A percentile compares a stretch with the other conserved stretches of the same genome.
These are phyloP conservation scores for Vanacampus margaritifer DNA, from an alignment of 2,113 vertebrate species.

Conservation along the genomic window DNA sequence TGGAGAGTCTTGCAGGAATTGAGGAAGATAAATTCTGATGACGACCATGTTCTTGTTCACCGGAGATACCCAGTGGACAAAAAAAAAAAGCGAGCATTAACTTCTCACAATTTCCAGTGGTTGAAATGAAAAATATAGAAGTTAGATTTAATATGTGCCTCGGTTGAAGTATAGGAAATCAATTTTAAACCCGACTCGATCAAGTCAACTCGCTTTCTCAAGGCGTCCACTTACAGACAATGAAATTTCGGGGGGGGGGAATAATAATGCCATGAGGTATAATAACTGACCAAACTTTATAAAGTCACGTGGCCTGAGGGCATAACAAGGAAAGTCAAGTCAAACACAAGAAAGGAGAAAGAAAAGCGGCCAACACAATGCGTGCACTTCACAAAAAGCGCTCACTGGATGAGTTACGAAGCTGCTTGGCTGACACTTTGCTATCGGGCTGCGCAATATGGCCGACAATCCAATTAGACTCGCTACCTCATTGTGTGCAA, in stretches of 20 bases:
- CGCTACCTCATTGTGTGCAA: conserved; percentile 15
- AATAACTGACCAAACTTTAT: conserved; percentile 17
- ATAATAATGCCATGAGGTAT: conserved; percentile 5
- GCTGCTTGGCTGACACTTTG: conserved; percentile 26
- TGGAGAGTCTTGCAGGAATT: neutral
- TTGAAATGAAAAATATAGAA: neutral
- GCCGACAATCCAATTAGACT: conserved; percentile 32
- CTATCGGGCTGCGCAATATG: conserved; percentile 22
- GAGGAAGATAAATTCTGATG: neutral
- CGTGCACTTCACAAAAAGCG: conserved; percentile 23
- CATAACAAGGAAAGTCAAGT: conserved; percentile 15
- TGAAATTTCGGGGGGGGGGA: conserved; percentile 1
- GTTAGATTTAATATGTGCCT: neutral
- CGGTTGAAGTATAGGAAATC: neutral
- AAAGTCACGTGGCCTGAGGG: neutral
- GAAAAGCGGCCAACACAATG: conserved; percentile 13
- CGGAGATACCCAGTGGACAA: neutral
- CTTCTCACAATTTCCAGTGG: neutral
- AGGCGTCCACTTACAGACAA: neutral
- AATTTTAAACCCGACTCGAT: neutral
- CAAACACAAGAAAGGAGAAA: neutral
- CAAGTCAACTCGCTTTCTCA: neutral
- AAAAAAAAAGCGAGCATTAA: neutral
- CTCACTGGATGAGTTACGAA: conserved; percentile 21
- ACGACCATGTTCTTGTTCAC: neutral